Percentiles rank a stretch among this genome's conserved stretches.
Evolutionary conservation across 2,113 vertebrate species (phyloP).

Genomic region (Chloebia gouldiae): DNA sequence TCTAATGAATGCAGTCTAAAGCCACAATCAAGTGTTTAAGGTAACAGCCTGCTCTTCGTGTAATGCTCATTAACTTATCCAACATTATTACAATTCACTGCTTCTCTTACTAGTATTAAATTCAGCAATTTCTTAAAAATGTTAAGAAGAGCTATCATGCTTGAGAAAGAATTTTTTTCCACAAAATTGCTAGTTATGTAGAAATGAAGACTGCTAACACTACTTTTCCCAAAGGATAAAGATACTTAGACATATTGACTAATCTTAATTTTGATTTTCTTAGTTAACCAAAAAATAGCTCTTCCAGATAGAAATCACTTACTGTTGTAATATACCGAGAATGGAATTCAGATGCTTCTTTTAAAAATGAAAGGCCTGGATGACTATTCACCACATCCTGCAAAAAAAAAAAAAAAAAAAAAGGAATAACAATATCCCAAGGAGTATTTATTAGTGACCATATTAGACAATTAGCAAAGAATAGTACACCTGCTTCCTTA

Average conservation of each 20-base stretch:
- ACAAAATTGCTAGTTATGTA: neutral
- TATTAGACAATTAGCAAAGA: neutral
- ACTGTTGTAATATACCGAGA: conserved; percentile 97
- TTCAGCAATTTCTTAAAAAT: neutral
- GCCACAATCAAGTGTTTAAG: neutral
- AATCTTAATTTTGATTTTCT: neutral
- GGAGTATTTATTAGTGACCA: neutral
- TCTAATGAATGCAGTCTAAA: neutral
- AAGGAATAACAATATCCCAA: neutral
- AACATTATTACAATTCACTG: neutral
- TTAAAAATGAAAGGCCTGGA: conserved; percentile 89
- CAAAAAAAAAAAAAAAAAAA: neutral
- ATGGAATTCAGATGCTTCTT: conserved; percentile 94
- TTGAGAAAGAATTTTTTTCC: neutral
- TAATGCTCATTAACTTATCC: neutral
- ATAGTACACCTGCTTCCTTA: neutral
- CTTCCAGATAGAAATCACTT: conserved; percentile 57
- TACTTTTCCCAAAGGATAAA: neutral
- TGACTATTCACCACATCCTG: conserved; percentile 96
- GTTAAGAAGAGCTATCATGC: neutral
- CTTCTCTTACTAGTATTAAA: neutral
- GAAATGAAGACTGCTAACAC: neutral
- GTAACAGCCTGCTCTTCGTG: neutral
- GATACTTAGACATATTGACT: neutral
- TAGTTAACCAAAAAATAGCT: neutral